Percentiles rank a stretch among this genome's conserved stretches.
Evolutionary conservation across 2,888 invertebrate genomes (phyloP).

Genomic region (Diplolepis rosae): DNA sequence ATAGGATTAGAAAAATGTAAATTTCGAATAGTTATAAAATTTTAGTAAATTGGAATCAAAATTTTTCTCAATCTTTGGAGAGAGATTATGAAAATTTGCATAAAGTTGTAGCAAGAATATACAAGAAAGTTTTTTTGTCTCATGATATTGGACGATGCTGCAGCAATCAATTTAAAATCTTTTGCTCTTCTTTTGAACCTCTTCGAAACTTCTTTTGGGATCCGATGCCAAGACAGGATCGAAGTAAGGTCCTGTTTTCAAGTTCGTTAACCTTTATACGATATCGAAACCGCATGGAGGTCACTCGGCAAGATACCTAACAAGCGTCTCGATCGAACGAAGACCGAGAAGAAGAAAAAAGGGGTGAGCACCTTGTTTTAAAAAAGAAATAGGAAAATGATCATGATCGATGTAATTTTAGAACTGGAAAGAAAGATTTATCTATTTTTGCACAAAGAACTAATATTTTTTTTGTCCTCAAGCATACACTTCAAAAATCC

Average conservation of each 20-base stretch:
- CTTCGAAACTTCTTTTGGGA: constrained; percentile 29
- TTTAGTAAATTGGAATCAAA: not conserved
- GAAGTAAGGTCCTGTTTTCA: constrained; percentile 31
- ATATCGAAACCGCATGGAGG: constrained; percentile 51
- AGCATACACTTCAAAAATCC: not conserved
- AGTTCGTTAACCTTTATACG: constrained; percentile 53
- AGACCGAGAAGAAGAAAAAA: constrained; percentile 17
- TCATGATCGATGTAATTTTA: not conserved
- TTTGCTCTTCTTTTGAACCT: constrained; percentile 24
- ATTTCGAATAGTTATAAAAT: not conserved
- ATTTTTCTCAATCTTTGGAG: not conserved
- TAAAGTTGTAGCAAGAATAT: not conserved
- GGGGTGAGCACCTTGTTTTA: constrained; percentile 11
- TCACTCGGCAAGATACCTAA: constrained; percentile 46
- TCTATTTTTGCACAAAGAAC: not conserved
- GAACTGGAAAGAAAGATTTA: not conserved
- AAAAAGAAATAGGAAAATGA: not conserved
- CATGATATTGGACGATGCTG: constrained; percentile 6
- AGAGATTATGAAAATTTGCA: not conserved
- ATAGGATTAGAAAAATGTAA: no score
- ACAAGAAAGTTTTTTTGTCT: not conserved
- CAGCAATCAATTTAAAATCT: constrained; percentile 27
- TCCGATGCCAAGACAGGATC: constrained; percentile 18
- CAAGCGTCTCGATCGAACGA: constrained; percentile 30
- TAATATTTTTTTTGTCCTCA: no score